These are phyloP conservation scores for Protonibea diacanthus DNA, from an alignment of 2,797 vertebrate genomes.

Conservation along the genomic window DNA sequence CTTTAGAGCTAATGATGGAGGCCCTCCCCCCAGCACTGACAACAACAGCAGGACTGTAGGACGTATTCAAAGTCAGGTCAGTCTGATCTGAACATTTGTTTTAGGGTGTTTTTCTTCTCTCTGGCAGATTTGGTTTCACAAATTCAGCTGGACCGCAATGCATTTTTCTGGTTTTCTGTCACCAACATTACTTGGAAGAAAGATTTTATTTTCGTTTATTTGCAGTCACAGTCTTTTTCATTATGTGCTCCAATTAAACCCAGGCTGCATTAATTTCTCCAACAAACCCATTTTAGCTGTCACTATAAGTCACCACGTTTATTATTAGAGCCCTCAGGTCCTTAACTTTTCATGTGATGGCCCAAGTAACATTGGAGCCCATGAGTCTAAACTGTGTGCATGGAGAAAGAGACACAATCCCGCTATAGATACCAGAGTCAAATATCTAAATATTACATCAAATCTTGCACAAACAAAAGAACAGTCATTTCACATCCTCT, in stretches of 20 bases:
- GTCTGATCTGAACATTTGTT: constrained; percentile 2
- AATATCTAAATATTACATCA: constrained; percentile 3
- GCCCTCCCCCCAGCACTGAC: neutral
- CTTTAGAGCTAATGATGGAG: neutral
- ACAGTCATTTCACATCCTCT: neutral
- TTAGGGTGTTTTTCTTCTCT: neutral
- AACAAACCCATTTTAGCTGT: neutral
- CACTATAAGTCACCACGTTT: neutral
- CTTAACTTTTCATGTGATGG: neutral
- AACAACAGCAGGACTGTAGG: neutral
- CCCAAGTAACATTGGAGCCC: neutral
- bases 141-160: neutral
- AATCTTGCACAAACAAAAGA: constrained; percentile 5
- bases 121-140: constrained; percentile 16
- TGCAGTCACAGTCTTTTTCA: constrained; percentile 3
- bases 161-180: neutral
- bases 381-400: neutral
- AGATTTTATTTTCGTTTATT: neutral
- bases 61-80: constrained; percentile 2
- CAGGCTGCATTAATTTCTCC: neutral
- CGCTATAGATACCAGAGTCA: neutral
- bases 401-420: neutral
- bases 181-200: neutral
- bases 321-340: neutral
- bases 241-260: neutral